Evolutionary conservation across 2,113 vertebrate species (phyloP), one percentile per base, ranked within the genome.

Genomic region (Cyphomyrus discorhynchus): DNA sequence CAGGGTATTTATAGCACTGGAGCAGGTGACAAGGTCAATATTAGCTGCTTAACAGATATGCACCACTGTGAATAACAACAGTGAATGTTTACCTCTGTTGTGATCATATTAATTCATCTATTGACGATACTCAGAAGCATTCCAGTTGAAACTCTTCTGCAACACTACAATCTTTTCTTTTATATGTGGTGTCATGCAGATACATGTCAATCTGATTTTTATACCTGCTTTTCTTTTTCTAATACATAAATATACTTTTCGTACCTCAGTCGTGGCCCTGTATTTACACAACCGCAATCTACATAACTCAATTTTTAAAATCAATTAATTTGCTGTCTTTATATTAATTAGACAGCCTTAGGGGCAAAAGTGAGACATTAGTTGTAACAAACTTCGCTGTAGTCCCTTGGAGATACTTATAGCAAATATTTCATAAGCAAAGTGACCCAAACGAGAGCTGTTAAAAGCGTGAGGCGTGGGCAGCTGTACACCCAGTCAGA

Each of bases 1-100:
- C 1, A 83, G 50, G 49, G 10, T 89, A 83, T 89, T 82, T 83
- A 89, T 89, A 89, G 88, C 49, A 83, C 47, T 50, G 19, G 50
- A 49, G 31, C 46, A 56, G 70, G 31, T 89, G 47, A 50, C n/a
- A 19, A 5, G 70, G 47, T 82, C 66, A 80, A 27, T 88, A 88
- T 89, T 49, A 89, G 88, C 47, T 53, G 2, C 74, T 89, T 53
- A 50, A 89, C 31, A 50, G 31, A 82, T 4, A 82, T 39, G 49
- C 50, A 39, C 13, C 35, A 42, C 39, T 70, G 1, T 49, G n/a
- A 56, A 82, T 89, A 82, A 82, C 77, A 83, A 31, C 3, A 83
- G n/a, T 45, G 8, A 77, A 53, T 83, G 13, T 24, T 82, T 11
- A 17, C 13, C 46, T 3, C 77, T 35, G 21, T 27, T 56, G 15